phyloP scores from a whole-genome alignment of 92 coral and sea anemone genomes.

The Meandrina meandrites region DNA sequence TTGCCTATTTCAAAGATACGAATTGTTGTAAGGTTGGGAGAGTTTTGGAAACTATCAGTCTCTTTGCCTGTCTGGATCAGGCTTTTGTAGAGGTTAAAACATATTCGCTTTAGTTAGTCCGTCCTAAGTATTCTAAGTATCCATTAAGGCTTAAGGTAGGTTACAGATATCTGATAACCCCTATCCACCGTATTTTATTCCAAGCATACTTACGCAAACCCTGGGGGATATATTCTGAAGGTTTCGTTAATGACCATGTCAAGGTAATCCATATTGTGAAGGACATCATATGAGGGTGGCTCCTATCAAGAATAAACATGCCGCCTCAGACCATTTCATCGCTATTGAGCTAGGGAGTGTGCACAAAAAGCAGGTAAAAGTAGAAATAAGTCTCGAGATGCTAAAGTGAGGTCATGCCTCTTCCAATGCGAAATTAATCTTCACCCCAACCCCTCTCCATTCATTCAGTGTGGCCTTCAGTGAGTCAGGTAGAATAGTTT shows the following conservation, averaged over 20 bases:
- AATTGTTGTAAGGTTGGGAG: background rate
- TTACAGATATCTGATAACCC: background rate
- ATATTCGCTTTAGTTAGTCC: too few species aligned
- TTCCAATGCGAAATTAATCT: background rate
- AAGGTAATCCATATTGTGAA: slow-evolving; percentile 39
- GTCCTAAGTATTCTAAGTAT: background rate
- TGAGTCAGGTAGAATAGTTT: background rate
- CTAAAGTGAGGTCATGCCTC: background rate
- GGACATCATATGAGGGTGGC: slow-evolving; percentile 30
- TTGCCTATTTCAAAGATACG: background rate
- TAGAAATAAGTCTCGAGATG: background rate
- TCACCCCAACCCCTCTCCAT: background rate
- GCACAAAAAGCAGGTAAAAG: background rate
- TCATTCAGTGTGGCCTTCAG: background rate
- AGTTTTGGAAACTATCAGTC: too few species aligned
- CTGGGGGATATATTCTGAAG: slow-evolving; percentile 45
- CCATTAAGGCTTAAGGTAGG: background rate
- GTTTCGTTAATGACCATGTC: slow-evolving; percentile 54
- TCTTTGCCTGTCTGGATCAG: background rate
- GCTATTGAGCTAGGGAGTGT: background rate
- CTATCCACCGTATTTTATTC: background rate
- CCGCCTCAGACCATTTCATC: background rate
- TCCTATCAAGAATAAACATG: background rate
- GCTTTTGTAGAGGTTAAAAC: too few species aligned
- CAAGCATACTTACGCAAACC: slow-evolving; percentile 24